Percentiles rank a stretch among this genome's conserved stretches.
Evolutionary conservation across 2,888 invertebrate species (phyloP).

Genomic region (Ceriagrion tenellum): DNA sequence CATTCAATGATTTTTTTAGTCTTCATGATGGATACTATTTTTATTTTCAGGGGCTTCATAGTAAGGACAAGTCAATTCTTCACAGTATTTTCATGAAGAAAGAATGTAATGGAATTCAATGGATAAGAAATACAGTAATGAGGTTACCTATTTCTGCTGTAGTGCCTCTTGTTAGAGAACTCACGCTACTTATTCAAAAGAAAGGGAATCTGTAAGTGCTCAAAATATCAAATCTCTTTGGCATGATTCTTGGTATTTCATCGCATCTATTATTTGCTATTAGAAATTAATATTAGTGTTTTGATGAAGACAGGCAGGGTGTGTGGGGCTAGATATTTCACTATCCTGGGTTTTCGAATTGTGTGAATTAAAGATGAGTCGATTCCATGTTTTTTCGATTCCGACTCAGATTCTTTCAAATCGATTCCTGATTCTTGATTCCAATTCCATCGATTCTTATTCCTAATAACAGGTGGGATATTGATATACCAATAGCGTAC

Average conservation of each 20-base stretch:
- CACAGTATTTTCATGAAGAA: conserved; percentile 85
- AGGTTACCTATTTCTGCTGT: conserved; percentile 89
- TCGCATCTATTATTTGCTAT: background rate
- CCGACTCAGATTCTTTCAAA: too few species aligned
- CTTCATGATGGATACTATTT: conserved; percentile 74
- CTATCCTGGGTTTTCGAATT: too few species aligned
- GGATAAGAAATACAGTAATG: conserved; percentile 83
- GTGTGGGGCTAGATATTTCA: too few species aligned
- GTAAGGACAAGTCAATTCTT: conserved; percentile 88
- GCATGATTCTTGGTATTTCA: background rate
- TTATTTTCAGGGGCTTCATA: conserved; percentile 84
- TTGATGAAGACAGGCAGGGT: too few species aligned
- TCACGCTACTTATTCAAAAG: conserved; percentile 84
- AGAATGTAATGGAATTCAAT: conserved; percentile 83
- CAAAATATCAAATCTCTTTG: background rate
- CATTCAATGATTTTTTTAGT: background rate
- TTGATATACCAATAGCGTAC: too few species aligned
- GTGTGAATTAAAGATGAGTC: too few species aligned
- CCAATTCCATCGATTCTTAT: too few species aligned
- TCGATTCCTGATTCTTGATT: too few species aligned
- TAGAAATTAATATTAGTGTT: too few species aligned
- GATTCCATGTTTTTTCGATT: too few species aligned
- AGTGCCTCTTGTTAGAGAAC: conserved; percentile 85
- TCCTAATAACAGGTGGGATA: too few species aligned
- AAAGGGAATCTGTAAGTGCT: conserved; percentile 76